These are phyloP conservation scores for Alsophila aescularia DNA, from an alignment of 2,888 invertebrate genomes.

Conservation along the genomic window DNA sequence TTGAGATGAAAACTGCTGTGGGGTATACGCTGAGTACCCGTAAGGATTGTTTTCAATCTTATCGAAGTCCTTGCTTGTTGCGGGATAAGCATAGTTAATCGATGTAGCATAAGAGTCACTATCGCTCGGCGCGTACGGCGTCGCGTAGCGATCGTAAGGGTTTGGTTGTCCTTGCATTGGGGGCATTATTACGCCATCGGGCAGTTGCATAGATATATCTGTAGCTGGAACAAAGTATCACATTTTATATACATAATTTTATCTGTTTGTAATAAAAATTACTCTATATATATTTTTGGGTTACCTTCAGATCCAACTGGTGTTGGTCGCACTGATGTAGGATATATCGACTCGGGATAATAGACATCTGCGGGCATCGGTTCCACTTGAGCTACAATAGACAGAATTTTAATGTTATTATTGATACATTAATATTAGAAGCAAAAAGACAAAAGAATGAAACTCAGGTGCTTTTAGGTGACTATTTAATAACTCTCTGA, in stretches of 20 bases:
- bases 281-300: not conserved
- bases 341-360: slow-evolving; percentile 79
- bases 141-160: slow-evolving; percentile 59
- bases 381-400: slow-evolving; percentile 60
- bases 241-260: not conserved
- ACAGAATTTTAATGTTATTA: not conserved
- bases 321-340: slow-evolving; percentile 87
- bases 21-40: slow-evolving; percentile 66
- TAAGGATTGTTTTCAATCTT: slow-evolving; percentile 61
- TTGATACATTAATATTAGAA: no score
- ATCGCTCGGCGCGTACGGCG: slow-evolving; percentile 57
- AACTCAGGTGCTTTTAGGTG: no score
- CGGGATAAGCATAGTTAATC: slow-evolving; percentile 56
- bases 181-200: slow-evolving; percentile 68
- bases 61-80: slow-evolving; percentile 56
- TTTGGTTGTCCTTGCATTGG: slow-evolving; percentile 54
- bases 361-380: slow-evolving; percentile 60
- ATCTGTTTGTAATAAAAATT: not conserved
- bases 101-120: slow-evolving; percentile 54
- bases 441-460: no score
- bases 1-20: slow-evolving; percentile 62
- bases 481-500: no score
- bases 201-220: slow-evolving; percentile 67
- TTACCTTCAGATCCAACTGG: slow-evolving; percentile 89
- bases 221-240: slow-evolving; percentile 60